Percentiles rank a stretch among this genome's conserved stretches.
These are phyloP conservation scores for Ctenosaura bakeri DNA, from an alignment of 2,797 vertebrate genomes.

Conservation along the genomic window DNA sequence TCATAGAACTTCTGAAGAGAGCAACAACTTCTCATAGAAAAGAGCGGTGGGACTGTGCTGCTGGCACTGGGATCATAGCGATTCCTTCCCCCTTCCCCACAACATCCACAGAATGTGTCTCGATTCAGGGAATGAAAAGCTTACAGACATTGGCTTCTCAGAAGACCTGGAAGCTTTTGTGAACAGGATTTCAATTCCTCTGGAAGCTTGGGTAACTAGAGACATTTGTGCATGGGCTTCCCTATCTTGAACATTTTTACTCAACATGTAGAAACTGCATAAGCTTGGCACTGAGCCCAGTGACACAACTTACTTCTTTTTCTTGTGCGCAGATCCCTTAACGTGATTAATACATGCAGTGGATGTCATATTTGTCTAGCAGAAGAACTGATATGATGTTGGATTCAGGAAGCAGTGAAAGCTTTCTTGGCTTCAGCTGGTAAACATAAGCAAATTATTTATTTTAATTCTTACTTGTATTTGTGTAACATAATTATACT, in stretches of 20 bases:
- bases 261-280: background rate
- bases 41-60: background rate
- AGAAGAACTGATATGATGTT: background rate
- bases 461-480: background rate
- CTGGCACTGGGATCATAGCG: background rate
- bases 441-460: background rate
- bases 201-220: background rate
- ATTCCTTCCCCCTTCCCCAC: background rate
- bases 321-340: no score
- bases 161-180: background rate
- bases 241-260: background rate
- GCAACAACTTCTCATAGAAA: background rate
- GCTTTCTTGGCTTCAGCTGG: background rate
- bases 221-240: background rate
- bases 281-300: background rate
- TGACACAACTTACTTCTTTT: background rate
- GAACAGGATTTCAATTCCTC: background rate
- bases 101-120: background rate
- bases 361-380: background rate
- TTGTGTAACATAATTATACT: background rate
- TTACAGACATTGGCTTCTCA: background rate
- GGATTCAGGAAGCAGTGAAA: background rate
- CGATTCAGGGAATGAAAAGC: background rate
- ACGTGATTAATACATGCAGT: background rate
- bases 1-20: background rate